phyloP scores from a whole-genome alignment of 1,140 invertebrate species.

The Hylaeus anthracinus region DNA sequence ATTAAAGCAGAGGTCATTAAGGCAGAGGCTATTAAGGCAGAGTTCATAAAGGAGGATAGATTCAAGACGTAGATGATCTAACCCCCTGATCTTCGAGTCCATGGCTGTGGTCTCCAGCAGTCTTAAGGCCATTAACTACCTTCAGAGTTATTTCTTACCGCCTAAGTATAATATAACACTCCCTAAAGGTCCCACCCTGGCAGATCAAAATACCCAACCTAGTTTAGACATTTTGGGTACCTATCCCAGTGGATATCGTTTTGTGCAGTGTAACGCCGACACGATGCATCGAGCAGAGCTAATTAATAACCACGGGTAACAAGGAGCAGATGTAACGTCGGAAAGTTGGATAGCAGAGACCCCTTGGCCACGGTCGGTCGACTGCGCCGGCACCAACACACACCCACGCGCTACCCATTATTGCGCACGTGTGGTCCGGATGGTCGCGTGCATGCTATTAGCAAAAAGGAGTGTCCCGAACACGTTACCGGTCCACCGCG shows the following conservation, averaged over 20 bases:
- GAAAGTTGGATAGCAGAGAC: constrained; percentile 51
- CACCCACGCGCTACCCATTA: constrained; percentile 73
- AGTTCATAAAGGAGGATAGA: no score
- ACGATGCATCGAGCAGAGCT: constrained; percentile 53
- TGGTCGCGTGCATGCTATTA: constrained; percentile 80
- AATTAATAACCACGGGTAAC: constrained; percentile 79
- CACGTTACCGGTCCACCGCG: constrained; percentile 26
- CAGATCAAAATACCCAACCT: no score
- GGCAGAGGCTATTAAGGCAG: no score
- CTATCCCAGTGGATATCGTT: background rate
- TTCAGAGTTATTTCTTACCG: no score
- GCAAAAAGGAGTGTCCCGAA: constrained; percentile 72
- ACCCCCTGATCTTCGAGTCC: no score
- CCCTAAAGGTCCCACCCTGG: no score
- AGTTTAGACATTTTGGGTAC: no score
- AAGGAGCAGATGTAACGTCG: constrained; percentile 77
- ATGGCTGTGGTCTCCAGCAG: no score
- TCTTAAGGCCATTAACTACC: no score
- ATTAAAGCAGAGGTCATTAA: no score
- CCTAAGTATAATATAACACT: no score
- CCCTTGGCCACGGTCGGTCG: constrained; percentile 36
- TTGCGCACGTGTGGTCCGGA: constrained; percentile 79
- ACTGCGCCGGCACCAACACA: constrained; percentile 33
- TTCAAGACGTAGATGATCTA: no score
- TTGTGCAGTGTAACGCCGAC: background rate